Base-by-base conservation (phyloP, 2,797 vertebrate species). In the Enteromius treurensis region DNA sequence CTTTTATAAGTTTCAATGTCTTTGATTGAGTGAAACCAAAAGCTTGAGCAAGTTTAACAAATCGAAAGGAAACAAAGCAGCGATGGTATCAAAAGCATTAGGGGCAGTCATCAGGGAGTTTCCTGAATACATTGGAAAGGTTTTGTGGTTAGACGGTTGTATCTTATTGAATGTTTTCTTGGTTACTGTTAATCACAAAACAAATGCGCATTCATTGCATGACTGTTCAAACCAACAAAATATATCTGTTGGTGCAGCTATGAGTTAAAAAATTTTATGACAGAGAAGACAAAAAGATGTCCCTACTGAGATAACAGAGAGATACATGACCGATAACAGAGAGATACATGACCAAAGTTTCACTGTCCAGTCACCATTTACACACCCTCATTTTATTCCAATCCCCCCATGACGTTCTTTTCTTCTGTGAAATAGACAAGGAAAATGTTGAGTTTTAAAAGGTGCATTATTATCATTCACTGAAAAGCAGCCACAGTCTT, bases 61-160 rank as follows among this genome's bases (percentile, higher is more conserved):
- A 64, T 19, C 17, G 1, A 9, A 21, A 49, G 2, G 26, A 23
- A 34, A 8, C 6, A 40, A 32, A 77, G 26, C 3, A 69, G 55
- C 2, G 40, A 26, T 26, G 4, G 14, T 69, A 53, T 55, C n/a
- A 77, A 23, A 77, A 51, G 19, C 37, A 75, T n/a, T 42, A 67
- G 9, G n/a, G 49, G n/a, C 47, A 53, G 55, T 45, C 76, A 84
- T 71, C 37, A 53, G 87, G 82, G 77, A 77, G 55, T 53, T 83
- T 80, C 64, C 64, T 83, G 62, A 62, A 10, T 77, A 34, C 3
- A 47, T 42, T 81, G 73, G 73, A 55, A 80, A 81, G 23, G 55
- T 17, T 77, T 29, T 81, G 29, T 60, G 34, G 69, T 81, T 14
- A 68, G 60, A 70, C 3, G 0, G 11, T 26, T 69, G 34, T 40